phyloP scores from a whole-genome alignment of 1,140 invertebrate species.

The Papilio polyxenes region DNA sequence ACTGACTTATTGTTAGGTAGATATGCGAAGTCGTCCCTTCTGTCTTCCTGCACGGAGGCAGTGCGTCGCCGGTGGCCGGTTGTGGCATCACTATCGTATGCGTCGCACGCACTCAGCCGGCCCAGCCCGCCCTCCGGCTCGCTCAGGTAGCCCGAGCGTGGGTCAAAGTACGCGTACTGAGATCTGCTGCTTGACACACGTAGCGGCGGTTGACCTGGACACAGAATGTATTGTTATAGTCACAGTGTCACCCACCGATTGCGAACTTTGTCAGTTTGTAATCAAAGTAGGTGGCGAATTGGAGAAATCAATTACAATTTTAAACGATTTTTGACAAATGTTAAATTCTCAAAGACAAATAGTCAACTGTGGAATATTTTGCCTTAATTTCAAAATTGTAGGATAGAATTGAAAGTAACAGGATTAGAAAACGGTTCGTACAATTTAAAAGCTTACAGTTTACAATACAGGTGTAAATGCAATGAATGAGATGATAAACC shows the following conservation, averaged over 20 bases:
- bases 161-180: slow-evolving; percentile 80
- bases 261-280: neutral
- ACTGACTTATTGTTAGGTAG: slow-evolving; percentile 73
- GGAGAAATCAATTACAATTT: too few relatives aligned
- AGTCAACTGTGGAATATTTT: neutral
- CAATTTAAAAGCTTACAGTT: neutral
- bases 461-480: neutral
- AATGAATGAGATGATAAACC: too few relatives aligned
- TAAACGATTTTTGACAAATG: too few relatives aligned
- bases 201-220: slow-evolving; percentile 65
- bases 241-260: neutral
- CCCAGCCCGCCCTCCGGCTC: slow-evolving; percentile 76
- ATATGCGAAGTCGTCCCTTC: slow-evolving; percentile 65
- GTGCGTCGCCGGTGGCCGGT: slow-evolving; percentile 67
- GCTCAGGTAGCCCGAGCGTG: slow-evolving; percentile 77
- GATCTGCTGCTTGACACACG: slow-evolving; percentile 68
- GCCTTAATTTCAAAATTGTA: neutral
- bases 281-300: too few relatives aligned
- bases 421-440: neutral
- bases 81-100: slow-evolving; percentile 75
- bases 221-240: neutral
- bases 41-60: slow-evolving; percentile 76
- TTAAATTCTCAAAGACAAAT: neutral
- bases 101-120: slow-evolving; percentile 69
- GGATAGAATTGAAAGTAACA: neutral